Base-by-base conservation (phyloP, 1,140 invertebrate species). In the Rhizoglyphus robini region DNA sequence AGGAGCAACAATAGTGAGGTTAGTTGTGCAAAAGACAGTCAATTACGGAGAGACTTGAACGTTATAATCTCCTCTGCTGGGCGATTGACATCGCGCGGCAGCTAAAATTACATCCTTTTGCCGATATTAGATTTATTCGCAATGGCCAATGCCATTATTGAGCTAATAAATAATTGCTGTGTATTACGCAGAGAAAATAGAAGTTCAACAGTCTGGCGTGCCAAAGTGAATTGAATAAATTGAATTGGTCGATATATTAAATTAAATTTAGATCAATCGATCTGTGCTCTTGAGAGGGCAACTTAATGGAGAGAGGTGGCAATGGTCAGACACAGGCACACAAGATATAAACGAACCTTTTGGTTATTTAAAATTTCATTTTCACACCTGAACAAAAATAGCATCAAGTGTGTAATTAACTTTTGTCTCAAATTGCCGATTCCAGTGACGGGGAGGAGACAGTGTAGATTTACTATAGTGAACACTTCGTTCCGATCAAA, bases 211-310 rank as follows among this genome's bases (percentile, higher is more conserved):
- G 36, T 11, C 8, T 41, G 36, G 36, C 36, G 36, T 27, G 51
- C 51, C 8, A 5, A 8, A 25, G 8, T 54, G 23, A 32, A 54
- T 54, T 5, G 51, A 54, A 54, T 54, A 8, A 41, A 41, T 54
- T 20, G 51, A 54, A 54, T 25, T 32, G 51, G 8, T 23, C 23
- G 51, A 27, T 8, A 54, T 54, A n/a, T n/a, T 8, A 23, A 54
- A 54, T 54, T 54, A 54, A 54, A 54, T 54, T 54, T 25, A 54
- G 51, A 54, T 54, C 51, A 54, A 54, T 54, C 51, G 51, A 54
- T 54, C 31, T 5, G 51, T 25, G 31, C 8, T 15, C 8, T 54
- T 54, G 51, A 54, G 23, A 5, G 51, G 51, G 8, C 23, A 54
- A 32, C 8, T 8, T 11, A 18, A 41, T 11, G 36, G 20, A 54